Evolutionary conservation across 2,888 invertebrate species (phyloP).

Genomic region (Exocentrus adspersus): DNA sequence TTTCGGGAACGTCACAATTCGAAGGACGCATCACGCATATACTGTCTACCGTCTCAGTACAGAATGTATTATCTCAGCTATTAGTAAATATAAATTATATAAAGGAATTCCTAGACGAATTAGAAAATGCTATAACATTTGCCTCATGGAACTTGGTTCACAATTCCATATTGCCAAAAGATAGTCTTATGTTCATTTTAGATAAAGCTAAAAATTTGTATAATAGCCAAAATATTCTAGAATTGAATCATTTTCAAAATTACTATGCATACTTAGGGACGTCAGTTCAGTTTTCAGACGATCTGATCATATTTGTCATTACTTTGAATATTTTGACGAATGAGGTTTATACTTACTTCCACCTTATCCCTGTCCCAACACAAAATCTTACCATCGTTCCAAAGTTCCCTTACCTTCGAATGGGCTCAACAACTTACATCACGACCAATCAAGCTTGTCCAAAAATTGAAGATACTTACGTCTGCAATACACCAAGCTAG

Average conservation of each 20-base stretch:
- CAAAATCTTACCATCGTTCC: neutral
- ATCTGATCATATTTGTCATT: neutral
- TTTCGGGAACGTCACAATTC: no score
- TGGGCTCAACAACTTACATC: neutral
- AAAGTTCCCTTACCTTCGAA: neutral
- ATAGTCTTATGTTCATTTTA: neutral
- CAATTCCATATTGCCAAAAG: neutral
- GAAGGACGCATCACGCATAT: no score
- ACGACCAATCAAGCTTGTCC: neutral
- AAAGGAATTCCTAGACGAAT: no score
- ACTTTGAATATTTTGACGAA: neutral
- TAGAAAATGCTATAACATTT: no score
- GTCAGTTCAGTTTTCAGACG: neutral
- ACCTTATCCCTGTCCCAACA: neutral
- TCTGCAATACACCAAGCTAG: neutral
- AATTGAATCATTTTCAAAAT: neutral
- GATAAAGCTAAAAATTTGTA: neutral
- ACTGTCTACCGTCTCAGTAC: no score
- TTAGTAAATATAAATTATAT: no score
- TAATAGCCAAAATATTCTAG: neutral
- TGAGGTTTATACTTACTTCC: neutral
- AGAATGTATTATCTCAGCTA: no score
- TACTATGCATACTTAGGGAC: neutral
- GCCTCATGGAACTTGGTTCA: neutral
- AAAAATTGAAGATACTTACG: neutral